Evolutionary conservation across 2,113 vertebrate species (phyloP), one percentile per base, ranked within the genome.

Genomic region (Lophotis ruficrista): DNA sequence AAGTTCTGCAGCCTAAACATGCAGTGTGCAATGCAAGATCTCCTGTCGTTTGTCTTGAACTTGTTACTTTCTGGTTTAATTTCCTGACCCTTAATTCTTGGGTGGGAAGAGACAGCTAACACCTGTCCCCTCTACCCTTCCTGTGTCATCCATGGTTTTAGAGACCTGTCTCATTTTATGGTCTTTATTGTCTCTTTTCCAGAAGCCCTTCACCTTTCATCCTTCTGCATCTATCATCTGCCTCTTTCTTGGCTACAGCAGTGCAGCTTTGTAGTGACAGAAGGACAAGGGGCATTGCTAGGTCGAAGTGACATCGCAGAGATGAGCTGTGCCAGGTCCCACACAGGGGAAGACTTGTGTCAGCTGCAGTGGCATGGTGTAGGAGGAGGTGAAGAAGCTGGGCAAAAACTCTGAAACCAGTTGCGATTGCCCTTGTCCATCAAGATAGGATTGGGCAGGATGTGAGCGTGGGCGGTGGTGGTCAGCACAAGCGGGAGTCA

Each of bases 71-170:
- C 37, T 60, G 28, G 9, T 62, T 92, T 87, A 10, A 87, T 92
- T 89, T 96, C 51, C 64, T 28, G 41, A 54, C 25, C 43, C 33
- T 83, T 72, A 31, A 37, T 88, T 87, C 88, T 68, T 75, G 53
- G 50, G 45, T 85, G 47, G 38, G 31, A 93, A 83, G 50, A 95
- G 45, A 24, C 20, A 62, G 66, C 85, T 79, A 93, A 68, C 38
- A 79, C 33, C 21, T 80, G 48, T 69, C 50, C 37, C 33, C 30
- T 64, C 66, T 69, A 30, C 35, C 14, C 33, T 93, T 79, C 58
- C 60, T 37, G 3, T 76, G 50, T 33, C n/a, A 61, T 45, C 57
- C 2, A 0, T 77, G 64, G 14, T 77, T 88, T 92, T 92, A 83
- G 35, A 81, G 41, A 87, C 33, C 51, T 88, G 53, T 77, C 54